Conservation (phyloP, 2,113 vertebrate species). For the Pantherophis guttatus region DNA sequence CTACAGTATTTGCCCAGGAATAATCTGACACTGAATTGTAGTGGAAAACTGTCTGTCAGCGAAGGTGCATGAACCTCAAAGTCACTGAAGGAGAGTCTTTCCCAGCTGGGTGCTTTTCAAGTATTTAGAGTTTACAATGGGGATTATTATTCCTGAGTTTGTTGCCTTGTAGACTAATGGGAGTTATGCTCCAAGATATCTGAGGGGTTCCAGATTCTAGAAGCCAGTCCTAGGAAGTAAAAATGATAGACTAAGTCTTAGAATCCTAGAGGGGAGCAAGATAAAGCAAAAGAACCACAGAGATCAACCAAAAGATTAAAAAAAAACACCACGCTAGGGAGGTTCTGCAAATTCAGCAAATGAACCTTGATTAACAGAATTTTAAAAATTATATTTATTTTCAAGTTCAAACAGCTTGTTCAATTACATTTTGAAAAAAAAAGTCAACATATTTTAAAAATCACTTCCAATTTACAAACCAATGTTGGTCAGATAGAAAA, state of each 20-base stretch:
- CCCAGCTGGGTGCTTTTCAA: background rate
- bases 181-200: background rate
- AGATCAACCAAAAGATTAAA: background rate
- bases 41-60: background rate
- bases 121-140: background rate
- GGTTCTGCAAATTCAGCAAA: background rate
- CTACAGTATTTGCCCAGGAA: background rate
- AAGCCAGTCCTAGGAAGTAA: background rate
- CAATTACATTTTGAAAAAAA: background rate
- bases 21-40: background rate
- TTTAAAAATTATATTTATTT: background rate
- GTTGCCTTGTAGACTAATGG: background rate
- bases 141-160: background rate
- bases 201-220: background rate
- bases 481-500: background rate
- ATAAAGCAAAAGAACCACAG: background rate
- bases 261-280: background rate
- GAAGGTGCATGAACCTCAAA: background rate
- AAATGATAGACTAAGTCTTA: background rate
- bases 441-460: background rate
- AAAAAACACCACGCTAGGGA: background rate
- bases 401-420: background rate
- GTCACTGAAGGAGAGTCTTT: background rate
- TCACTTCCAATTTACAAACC: background rate
- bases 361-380: background rate